Evolutionary conservation across 2,888 invertebrate species (phyloP).

Genomic region (Tricholauxania praeusta): DNA sequence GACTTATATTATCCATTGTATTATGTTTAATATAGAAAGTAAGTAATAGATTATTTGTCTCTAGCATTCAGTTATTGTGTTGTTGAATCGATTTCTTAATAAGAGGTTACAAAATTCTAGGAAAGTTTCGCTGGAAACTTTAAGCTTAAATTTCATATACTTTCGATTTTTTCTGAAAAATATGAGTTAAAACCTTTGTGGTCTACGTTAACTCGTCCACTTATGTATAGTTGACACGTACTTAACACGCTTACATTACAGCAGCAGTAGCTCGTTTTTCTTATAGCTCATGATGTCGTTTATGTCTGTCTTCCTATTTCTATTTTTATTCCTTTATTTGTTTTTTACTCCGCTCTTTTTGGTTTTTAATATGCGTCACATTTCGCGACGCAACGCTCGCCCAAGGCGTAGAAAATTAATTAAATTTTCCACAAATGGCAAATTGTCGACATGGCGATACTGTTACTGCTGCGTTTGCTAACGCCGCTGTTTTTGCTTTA

Average conservation of each 20-base stretch:
- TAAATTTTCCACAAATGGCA: slow-evolving; percentile 36
- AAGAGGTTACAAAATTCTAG: too few species aligned
- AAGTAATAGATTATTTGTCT: too few species aligned
- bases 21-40: too few species aligned
- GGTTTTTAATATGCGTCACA: slow-evolving; percentile 14
- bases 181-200: too few species aligned
- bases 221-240: not conserved
- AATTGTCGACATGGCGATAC: not conserved
- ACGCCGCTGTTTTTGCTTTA: not conserved
- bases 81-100: too few species aligned
- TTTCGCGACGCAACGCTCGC: slow-evolving; percentile 10
- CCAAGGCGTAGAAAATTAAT: slow-evolving; percentile 32
- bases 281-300: too few species aligned
- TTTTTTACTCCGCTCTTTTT: not conserved
- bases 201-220: not conserved
- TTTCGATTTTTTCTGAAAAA: too few species aligned
- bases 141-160: too few species aligned
- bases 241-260: not conserved
- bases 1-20: too few species aligned
- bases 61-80: too few species aligned
- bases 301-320: not conserved
- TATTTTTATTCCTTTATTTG: not conserved
- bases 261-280: not conserved
- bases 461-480: not conserved
- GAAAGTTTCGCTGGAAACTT: too few species aligned